These are phyloP conservation scores for Hedya salicella DNA, from an alignment of 2,888 invertebrate genomes.

Conservation along the genomic window DNA sequence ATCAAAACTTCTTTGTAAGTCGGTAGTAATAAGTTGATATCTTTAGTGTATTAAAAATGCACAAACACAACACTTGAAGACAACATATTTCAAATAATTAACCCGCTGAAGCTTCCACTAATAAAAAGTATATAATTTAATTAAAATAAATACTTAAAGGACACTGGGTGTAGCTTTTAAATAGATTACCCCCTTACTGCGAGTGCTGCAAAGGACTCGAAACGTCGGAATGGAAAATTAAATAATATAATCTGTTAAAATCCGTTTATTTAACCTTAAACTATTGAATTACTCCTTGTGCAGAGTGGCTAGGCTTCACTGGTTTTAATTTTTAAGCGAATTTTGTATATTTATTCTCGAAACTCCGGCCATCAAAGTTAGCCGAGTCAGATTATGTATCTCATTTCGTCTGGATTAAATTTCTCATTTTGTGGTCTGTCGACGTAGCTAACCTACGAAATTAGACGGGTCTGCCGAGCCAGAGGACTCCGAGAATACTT, in stretches of 20 bases:
- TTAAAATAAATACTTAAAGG: not conserved
- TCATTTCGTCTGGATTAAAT: conserved; percentile 37
- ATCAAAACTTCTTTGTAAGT: too few relatives aligned
- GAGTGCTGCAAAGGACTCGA: not conserved
- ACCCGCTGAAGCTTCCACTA: too few relatives aligned
- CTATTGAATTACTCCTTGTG: not conserved
- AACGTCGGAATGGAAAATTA: not conserved
- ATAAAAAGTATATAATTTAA: not conserved
- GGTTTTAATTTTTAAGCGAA: conserved; percentile 4
- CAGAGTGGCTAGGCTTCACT: not conserved
- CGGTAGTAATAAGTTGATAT: too few relatives aligned
- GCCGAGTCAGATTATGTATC: conserved; percentile 34
- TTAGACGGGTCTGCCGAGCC: conserved; percentile 15
- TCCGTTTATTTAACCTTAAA: not conserved
- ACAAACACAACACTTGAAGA: too few relatives aligned
- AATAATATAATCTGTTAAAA: too few relatives aligned
- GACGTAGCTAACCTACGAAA: conserved; percentile 26
- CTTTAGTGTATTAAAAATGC: too few relatives aligned
- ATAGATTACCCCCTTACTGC: not conserved
- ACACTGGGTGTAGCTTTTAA: not conserved
- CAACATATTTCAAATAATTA: too few relatives aligned
- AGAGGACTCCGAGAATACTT: conserved; percentile 3
- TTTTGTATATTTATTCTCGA: conserved; percentile 8
- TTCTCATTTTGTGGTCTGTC: conserved; percentile 33
- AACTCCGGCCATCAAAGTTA: conserved; percentile 21